Base-by-base conservation (phyloP, 2,888 invertebrate genomes). In the Ellobium chinense region DNA sequence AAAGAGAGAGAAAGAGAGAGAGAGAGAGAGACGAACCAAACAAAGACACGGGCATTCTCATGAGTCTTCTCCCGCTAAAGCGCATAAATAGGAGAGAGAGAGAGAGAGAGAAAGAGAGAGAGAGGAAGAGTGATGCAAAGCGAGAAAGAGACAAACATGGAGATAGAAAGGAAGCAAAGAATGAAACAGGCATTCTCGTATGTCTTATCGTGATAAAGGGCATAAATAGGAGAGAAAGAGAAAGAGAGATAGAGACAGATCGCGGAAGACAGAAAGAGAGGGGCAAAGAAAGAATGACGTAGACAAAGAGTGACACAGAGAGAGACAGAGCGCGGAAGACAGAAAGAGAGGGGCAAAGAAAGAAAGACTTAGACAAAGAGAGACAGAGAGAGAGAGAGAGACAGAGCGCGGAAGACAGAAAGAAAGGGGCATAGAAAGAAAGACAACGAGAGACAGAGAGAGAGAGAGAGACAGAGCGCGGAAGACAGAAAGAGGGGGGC, bases 81-180 rank as follows among this genome's bases (percentile, higher is more conserved):
- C n/a, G n/a, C n/a, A n/a, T n/a, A n/a, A n/a, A n/a, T n/a, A n/a
- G n/a, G n/a, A 60, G n/a, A 60, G n/a, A 5, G 14, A 14, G 72
- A 72, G 60, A n/a, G 60, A 34, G 72, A 58, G 72, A 58, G 7
- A 58, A 9, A n/a, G 14, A 60, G 46, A 70, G 46, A 39, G 29
- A 60, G 14, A 60, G 60, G n/a, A 5, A 60, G 60, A 60, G 60
- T 46, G 46, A 70, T 27, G 31, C 56, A 70, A 27, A 70, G 29
- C n/a, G 46, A 70, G 29, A 70, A 21, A 60, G 27, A 60, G 60
- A 60, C 12, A 56, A 56, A 72, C n/a, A 36, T 36, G 14, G 46
- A 37, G 69, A 18, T 7, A 56, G 24, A 27, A 31, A 36, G 27
- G n/a, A 60, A 34, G 27, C 21, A 60, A 24, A 73, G 60, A n/a